phyloP scores from a whole-genome alignment of 2,888 invertebrate species.

The Synanthedon formicaeformis region DNA sequence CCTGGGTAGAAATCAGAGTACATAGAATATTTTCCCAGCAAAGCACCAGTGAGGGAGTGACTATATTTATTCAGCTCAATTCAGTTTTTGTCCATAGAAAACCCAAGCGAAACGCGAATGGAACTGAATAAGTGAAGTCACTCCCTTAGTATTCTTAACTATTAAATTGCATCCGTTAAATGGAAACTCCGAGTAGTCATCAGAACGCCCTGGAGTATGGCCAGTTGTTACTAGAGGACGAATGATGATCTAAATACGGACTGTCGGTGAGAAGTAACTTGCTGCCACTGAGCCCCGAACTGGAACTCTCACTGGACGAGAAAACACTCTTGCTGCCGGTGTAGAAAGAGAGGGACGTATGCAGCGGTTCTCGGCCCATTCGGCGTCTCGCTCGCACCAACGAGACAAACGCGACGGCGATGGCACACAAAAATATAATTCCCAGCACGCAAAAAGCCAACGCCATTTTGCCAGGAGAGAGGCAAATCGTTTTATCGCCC shows the following conservation, averaged over 20 bases:
- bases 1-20: conserved; percentile 20
- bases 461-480: conserved; percentile 82
- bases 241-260: conserved; percentile 71
- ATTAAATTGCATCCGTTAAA: conserved; percentile 5
- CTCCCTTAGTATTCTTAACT: neutral
- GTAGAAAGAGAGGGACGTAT: conserved; percentile 70
- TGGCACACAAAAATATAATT: conserved; percentile 77
- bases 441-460: conserved; percentile 80
- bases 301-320: conserved; percentile 71
- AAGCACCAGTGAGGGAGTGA: neutral
- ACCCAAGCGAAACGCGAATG: neutral
- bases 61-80: too few species aligned
- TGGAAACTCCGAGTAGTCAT: neutral
- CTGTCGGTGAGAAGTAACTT: conserved; percentile 72
- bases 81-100: too few species aligned
- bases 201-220: conserved; percentile 57
- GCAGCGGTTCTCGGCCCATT: conserved; percentile 53
- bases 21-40: conserved; percentile 15
- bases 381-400: conserved; percentile 72
- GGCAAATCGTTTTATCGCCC: conserved; percentile 75
- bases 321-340: conserved; percentile 72
- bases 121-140: neutral
- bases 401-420: conserved; percentile 77
- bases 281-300: conserved; percentile 72
- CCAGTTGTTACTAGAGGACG: conserved; percentile 66